A percentile compares a stretch with the other conserved stretches of the same genome.
phyloP scores from a whole-genome alignment of 2,113 vertebrate species.

The Bucco capensis region DNA sequence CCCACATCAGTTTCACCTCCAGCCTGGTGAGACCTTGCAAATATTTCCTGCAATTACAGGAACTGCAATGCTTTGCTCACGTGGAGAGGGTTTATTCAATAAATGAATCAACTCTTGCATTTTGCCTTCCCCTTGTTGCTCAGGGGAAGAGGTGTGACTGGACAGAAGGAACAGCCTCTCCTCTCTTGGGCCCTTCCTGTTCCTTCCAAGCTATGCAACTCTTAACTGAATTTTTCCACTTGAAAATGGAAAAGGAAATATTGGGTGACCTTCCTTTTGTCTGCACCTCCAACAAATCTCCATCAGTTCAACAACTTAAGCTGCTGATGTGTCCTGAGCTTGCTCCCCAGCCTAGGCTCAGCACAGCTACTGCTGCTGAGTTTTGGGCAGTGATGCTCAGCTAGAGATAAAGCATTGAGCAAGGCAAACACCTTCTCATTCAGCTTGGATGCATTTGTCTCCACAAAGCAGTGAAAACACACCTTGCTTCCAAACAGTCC shows the following conservation, averaged over 20 bases:
- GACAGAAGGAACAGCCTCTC: too few species aligned
- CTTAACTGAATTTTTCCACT: neutral
- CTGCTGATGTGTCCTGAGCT: neutral
- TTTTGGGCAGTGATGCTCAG: too few species aligned
- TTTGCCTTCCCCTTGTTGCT: neutral
- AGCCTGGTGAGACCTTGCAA: neutral
- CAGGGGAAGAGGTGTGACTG: too few species aligned
- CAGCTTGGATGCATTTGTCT: neutral
- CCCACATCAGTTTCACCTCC: neutral
- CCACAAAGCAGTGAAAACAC: neutral
- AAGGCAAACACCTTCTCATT: neutral
- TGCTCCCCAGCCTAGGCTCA: neutral
- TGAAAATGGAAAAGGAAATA: neutral
- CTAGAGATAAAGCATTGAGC: too few species aligned
- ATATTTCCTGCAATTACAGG: neutral
- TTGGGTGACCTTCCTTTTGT: neutral
- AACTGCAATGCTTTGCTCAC: neutral
- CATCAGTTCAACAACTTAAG: neutral
- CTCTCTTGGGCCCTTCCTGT: too few species aligned
- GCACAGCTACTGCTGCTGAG: too few species aligned
- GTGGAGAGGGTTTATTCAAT: neutral
- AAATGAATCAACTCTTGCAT: neutral
- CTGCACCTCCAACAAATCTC: neutral
- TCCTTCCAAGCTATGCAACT: neutral
- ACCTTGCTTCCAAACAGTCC: neutral